Conservation (phyloP, 2,113 vertebrate genomes). For the Rissa tridactyla region DNA sequence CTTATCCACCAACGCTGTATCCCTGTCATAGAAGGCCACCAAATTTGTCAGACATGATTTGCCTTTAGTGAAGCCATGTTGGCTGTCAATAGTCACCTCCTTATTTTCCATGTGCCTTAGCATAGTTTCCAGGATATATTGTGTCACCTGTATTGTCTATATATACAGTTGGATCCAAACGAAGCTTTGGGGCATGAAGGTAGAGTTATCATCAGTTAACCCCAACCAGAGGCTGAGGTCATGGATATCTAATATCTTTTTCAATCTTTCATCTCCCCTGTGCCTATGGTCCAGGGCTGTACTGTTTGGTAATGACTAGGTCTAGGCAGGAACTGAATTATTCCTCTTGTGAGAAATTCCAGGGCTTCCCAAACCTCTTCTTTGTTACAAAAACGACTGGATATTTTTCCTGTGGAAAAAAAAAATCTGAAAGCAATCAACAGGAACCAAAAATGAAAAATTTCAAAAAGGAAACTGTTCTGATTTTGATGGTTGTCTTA, state of each 20-base stretch:
- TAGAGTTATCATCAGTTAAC: not conserved
- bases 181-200: not conserved
- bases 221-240: not conserved
- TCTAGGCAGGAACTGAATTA: not conserved
- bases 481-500: not conserved
- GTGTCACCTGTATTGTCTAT: not conserved
- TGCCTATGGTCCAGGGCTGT: not conserved
- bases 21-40: not conserved
- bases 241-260: not conserved
- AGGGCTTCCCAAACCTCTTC: not conserved
- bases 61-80: too few species aligned
- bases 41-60: not conserved
- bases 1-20: not conserved
- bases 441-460: not conserved
- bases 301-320: not conserved
- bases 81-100: not conserved
- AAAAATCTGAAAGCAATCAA: not conserved
- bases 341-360: not conserved
- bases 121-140: not conserved
- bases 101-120: not conserved
- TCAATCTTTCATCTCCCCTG: not conserved
- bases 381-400: not conserved
- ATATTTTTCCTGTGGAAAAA: not conserved
- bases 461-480: not conserved
- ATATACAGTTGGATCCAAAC: not conserved